These are phyloP conservation scores for Pocillopora meandrina DNA, from an alignment of 92 coral and sea anemone genomes.

Conservation along the genomic window DNA sequence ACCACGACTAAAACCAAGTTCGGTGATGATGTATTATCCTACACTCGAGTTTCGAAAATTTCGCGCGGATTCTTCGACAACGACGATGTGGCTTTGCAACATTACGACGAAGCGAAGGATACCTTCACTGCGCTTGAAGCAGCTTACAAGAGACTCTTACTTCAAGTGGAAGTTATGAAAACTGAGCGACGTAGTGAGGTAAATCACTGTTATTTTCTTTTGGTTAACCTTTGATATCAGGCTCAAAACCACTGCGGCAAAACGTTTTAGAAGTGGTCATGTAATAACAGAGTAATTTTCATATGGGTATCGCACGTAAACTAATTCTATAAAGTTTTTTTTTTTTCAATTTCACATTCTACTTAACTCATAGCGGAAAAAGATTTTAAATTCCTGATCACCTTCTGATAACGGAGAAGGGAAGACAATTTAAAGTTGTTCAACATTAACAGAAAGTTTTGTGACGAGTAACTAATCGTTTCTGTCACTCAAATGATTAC, in stretches of 20 bases:
- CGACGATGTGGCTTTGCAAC: slow-evolving; percentile 78
- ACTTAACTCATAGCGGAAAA: no score
- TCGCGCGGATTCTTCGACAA: slow-evolving; percentile 66
- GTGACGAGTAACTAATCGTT: not conserved
- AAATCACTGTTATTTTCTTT: not conserved
- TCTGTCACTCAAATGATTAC: not conserved
- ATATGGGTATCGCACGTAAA: not conserved
- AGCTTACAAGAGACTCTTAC: slow-evolving; percentile 83
- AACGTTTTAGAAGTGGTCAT: not conserved
- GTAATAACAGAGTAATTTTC: not conserved
- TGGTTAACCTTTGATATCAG: not conserved
- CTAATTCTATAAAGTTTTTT: not conserved
- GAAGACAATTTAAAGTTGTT: not conserved
- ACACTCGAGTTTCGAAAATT: slow-evolving; percentile 79
- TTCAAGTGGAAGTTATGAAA: slow-evolving; percentile 75
- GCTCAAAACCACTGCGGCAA: not conserved
- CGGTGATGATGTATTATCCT: slow-evolving; percentile 65
- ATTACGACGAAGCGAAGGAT: slow-evolving; percentile 90
- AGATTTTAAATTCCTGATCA: no score
- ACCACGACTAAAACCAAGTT: slow-evolving; percentile 51
- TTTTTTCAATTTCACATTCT: no score
- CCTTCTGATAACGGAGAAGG: no score
- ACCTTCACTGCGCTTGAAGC: slow-evolving; percentile 95
- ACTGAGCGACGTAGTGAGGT: slow-evolving; percentile 87
- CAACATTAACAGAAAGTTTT: no score